phyloP scores from a whole-genome alignment of 2,113 vertebrate genomes.

The Chaetodon trifascialis region DNA sequence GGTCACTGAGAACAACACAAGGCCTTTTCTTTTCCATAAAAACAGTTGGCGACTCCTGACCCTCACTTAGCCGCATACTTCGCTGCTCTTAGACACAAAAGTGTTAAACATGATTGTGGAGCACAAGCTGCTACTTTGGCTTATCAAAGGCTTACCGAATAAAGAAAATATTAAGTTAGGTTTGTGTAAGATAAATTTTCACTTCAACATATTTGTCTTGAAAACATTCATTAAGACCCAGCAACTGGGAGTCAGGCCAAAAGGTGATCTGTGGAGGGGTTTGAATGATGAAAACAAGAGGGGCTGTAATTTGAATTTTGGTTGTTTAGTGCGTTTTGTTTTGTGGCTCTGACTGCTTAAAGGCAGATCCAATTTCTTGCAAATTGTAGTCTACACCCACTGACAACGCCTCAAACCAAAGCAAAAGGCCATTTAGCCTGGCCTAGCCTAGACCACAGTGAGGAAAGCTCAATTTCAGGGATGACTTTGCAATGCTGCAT shows the following conservation, averaged over 20 bases:
- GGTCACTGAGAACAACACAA: background rate
- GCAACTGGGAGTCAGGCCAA: background rate
- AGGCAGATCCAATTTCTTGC: conserved; percentile 19
- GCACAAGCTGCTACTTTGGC: background rate
- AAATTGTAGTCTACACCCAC: conserved; percentile 33
- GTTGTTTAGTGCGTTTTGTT: conserved; percentile 12
- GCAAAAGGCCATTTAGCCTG: conserved; percentile 32
- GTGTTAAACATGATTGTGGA: background rate
- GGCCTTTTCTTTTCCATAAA: background rate
- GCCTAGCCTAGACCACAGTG: conserved; percentile 16
- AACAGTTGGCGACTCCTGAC: background rate
- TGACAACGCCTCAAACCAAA: conserved; percentile 6
- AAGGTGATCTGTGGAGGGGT: background rate
- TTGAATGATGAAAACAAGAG: background rate
- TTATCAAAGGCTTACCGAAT: background rate
- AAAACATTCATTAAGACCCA: background rate
- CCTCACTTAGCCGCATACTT: background rate
- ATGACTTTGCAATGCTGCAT: background rate
- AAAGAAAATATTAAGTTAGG: background rate
- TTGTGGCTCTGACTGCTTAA: conserved; percentile 6
- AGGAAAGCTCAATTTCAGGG: background rate
- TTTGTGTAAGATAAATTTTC: background rate
- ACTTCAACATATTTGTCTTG: background rate
- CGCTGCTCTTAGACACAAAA: background rate
- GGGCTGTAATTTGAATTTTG: background rate